Conservation (phyloP, 2,113 vertebrate species). For the Furnarius figulus region DNA sequence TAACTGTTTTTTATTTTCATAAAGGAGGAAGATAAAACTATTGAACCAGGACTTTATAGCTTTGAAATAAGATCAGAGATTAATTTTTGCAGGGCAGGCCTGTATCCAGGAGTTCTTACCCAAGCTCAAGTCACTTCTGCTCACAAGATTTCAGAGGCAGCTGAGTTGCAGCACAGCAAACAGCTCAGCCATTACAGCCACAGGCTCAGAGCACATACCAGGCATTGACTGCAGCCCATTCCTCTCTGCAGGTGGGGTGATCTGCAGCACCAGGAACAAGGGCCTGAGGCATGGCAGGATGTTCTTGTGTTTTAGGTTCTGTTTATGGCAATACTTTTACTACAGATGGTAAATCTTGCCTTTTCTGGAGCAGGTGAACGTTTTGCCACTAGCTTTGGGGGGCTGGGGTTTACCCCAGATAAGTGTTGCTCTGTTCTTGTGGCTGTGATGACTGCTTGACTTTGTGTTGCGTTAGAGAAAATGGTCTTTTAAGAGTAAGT, state of each 20-base stretch:
- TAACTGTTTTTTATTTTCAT: neutral
- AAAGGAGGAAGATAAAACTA: neutral
- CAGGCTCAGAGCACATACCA: rapidly evolving
- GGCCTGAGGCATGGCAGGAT: neutral
- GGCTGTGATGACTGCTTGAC: neutral
- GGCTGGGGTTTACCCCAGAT: neutral
- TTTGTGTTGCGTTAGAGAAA: neutral
- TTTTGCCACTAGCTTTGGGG: neutral
- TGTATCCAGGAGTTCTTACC: neutral
- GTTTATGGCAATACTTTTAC: neutral
- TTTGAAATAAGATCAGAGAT: neutral
- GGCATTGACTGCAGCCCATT: neutral
- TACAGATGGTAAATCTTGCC: neutral
- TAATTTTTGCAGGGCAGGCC: neutral
- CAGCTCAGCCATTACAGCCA: neutral
- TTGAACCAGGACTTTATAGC: neutral
- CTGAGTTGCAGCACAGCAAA: neutral
- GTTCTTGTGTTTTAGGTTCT: neutral
- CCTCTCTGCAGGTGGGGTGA: rapidly evolving
- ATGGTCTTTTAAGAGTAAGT: neutral
- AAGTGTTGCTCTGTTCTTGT: rapidly evolving
- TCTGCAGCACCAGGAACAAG: rapidly evolving
- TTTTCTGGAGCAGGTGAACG: neutral
- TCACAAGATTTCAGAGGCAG: neutral
- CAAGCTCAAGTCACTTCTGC: neutral